Evolutionary conservation across 2,797 vertebrate genomes (phyloP).

Genomic region (Sebastes miniatus): DNA sequence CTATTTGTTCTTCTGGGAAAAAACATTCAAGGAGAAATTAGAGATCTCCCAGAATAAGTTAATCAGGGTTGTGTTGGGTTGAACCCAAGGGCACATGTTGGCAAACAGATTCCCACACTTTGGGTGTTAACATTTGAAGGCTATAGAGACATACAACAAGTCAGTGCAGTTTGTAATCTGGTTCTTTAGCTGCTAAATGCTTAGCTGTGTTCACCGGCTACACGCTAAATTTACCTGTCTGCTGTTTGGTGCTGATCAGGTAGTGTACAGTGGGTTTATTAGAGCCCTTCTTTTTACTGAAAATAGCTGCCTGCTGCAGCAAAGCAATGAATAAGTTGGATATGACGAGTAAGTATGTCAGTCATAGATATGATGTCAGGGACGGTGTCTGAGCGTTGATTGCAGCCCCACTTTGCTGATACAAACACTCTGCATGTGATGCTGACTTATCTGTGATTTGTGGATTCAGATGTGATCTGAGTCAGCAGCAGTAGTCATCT

Average conservation of each 20-base stretch:
- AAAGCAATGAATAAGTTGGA: background rate
- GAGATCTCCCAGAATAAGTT: background rate
- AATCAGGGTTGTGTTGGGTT: background rate
- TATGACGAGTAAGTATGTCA: background rate
- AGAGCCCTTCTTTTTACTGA: background rate
- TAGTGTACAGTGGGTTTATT: background rate
- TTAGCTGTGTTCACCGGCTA: background rate
- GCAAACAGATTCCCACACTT: constrained; percentile 6
- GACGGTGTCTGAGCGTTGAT: background rate
- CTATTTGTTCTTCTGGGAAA: constrained; percentile 17
- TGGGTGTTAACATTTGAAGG: background rate
- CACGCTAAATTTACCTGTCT: background rate
- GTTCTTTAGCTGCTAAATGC: background rate
- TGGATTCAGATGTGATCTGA: constrained; percentile 50
- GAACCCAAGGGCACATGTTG: constrained; percentile 1
- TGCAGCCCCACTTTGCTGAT: constrained; percentile 2
- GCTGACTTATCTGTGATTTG: constrained; percentile 48
- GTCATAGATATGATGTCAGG: background rate
- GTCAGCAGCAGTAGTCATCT: constrained; percentile 64
- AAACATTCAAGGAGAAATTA: background rate
- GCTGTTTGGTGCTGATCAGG: background rate
- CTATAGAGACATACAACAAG: background rate
- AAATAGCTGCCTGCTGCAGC: background rate
- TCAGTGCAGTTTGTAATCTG: background rate
- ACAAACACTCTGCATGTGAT: constrained; percentile 1